These are phyloP conservation scores for Oncorhynchus gorbuscha DNA, from an alignment of 2,113 vertebrate species.

Conservation along the genomic window DNA sequence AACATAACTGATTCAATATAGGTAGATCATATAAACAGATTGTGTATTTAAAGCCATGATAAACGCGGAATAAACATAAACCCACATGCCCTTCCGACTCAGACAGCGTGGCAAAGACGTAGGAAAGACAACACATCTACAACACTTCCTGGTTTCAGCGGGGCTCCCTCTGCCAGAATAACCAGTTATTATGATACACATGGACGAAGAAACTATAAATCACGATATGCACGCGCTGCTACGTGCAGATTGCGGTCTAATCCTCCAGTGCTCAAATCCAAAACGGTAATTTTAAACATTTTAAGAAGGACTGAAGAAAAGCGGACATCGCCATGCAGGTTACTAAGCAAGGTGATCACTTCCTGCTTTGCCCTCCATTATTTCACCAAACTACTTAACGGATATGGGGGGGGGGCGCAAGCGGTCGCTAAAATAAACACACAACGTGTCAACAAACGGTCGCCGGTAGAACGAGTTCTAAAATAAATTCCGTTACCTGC, in stretches of 20 bases:
- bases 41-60: neutral
- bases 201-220: neutral
- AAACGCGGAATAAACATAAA: constrained; percentile 53
- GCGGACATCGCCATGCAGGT: constrained; percentile 70
- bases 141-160: constrained; percentile 89
- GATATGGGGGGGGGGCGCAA: constrained; percentile 38
- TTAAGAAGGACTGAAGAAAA: constrained; percentile 40
- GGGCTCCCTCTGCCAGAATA: constrained; percentile 41
- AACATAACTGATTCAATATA: neutral
- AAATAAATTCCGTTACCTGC: constrained; percentile 76
- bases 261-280: neutral
- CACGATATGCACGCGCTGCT: constrained; percentile 45
- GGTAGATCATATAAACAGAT: neutral
- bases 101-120: constrained; percentile 90
- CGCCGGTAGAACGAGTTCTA: no score
- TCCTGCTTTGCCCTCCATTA: constrained; percentile 87
- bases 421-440: constrained; percentile 33
- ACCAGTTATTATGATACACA: constrained; percentile 62
- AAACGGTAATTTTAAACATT: constrained; percentile 9
- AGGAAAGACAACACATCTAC: constrained; percentile 76
- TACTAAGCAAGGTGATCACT: constrained; percentile 88
- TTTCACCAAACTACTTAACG: constrained; percentile 63
- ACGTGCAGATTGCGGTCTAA: constrained; percentile 29
- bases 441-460: neutral
- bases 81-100: constrained; percentile 76